These are phyloP conservation scores for Sarcophilus harrisii DNA, from an alignment of 2,797 vertebrate genomes.

Conservation along the genomic window DNA sequence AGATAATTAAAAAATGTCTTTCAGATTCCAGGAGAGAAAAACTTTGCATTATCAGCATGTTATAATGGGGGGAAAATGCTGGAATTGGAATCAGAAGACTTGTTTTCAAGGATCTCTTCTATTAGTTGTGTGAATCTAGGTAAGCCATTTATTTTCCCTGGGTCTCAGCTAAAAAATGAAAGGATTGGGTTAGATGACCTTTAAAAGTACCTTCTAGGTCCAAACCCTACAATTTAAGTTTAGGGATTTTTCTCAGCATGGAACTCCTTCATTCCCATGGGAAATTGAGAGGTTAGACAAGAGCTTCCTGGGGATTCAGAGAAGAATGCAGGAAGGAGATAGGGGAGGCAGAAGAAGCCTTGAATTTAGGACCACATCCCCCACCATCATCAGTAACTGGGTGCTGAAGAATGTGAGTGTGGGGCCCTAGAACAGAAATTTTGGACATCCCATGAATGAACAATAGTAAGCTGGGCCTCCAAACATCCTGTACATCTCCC, in stretches of 20 bases:
- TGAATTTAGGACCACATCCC: not conserved
- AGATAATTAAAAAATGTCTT: not conserved
- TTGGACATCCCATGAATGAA: not conserved
- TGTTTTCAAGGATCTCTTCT: not conserved
- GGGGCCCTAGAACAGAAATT: not conserved
- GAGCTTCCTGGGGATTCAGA: constrained; percentile 1
- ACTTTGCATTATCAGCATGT: not conserved
- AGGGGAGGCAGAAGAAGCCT: not conserved
- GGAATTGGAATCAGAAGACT: not conserved
- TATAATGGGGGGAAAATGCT: not conserved
- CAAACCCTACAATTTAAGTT: not conserved
- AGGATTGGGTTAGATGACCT: not conserved
- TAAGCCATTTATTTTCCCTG: not conserved
- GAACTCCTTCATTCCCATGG: not conserved
- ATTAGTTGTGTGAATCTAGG: not conserved
- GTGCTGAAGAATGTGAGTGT: not conserved
- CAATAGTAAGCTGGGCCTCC: not conserved
- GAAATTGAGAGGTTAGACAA: not conserved
- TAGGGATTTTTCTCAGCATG: not conserved
- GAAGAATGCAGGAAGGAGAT: not conserved
- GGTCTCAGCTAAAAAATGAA: not conserved
- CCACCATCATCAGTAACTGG: not conserved
- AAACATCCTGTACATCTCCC: not conserved
- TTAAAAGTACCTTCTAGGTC: not conserved
- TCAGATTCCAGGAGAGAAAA: not conserved